Base-by-base conservation (phyloP, 2,888 invertebrate species). In the Gandaritis pyraliata region DNA sequence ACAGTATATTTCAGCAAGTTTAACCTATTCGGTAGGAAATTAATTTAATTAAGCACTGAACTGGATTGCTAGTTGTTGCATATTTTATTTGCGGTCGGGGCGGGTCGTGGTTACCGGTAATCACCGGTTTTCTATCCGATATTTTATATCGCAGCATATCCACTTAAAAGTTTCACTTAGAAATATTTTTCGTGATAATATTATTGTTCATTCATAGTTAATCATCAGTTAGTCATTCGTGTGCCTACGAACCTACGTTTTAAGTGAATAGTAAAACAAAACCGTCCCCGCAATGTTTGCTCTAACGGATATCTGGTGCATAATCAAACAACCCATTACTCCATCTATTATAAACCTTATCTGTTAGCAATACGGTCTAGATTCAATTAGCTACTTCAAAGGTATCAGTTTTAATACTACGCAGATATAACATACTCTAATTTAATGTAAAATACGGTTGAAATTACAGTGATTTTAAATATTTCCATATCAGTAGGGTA, bases 251-350 rank as follows among this genome's bases (percentile, higher is more conserved):
- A 16, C 23, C 7, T 16, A 45, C n/a, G 13, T 56, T 52, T 59
- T 57, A 65, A 65, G 65, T 67, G 53, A 66, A 65, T 64, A 59
- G 58, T 68, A 71, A 68, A 64, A 66, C 61, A 60, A 41, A 55
- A 57, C 60, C 62, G 60, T 67, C 65, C 65, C 75, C 73, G 75
- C 70, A 73, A 74, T 80, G 73, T 81, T 82, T 79, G 75, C 60
- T 29, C 66, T 80, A 82, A 80, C 83, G 83, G 83, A 74, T 72
- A 69, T 51, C 64, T 55, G 51, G 58, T 54, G 55, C 56, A 58
- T 66, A 64, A 62, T 65, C 65, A 71, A 71, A 71, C 51, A 74
- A 15, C 36, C 18, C 33, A 15, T 46, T 23, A 2, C 12, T n/a
- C 30, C 16, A 15, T 36, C 36, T 10, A 56, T 23, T 15, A 23